Evolutionary conservation across 2,888 invertebrate genomes (phyloP).

Genomic region (Cenopis cana): DNA sequence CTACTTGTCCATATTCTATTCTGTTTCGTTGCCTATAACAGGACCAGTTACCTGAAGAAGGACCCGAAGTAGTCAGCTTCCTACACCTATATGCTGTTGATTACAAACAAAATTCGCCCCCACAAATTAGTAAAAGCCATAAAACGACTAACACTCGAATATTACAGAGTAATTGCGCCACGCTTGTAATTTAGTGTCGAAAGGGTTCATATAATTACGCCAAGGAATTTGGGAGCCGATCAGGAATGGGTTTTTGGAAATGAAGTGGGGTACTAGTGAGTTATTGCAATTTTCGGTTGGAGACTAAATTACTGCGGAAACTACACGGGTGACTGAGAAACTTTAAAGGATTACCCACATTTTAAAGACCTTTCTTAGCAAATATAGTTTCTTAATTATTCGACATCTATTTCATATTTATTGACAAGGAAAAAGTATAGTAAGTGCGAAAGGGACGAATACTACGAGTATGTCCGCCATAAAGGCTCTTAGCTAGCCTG

Average conservation of each 20-base stretch:
- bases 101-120: slow-evolving; percentile 51
- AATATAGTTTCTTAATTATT: no score
- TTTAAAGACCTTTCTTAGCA: neutral
- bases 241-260: slow-evolving; percentile 60
- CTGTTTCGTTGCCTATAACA: neutral
- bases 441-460: no score
- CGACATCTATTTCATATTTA: no score
- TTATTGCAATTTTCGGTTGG: slow-evolving; percentile 29
- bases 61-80: neutral
- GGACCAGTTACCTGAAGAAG: no score
- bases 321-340: neutral
- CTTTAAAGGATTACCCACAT: neutral
- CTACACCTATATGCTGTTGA: slow-evolving; percentile 6
- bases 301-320: slow-evolving; percentile 19
- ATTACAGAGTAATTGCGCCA: slow-evolving; percentile 62
- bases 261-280: slow-evolving; percentile 45
- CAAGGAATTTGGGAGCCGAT: slow-evolving; percentile 62
- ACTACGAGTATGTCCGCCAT: no score
- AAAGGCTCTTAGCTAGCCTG: no score
- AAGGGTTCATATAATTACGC: slow-evolving; percentile 66
- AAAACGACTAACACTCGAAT: slow-evolving; percentile 60
- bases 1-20: no score
- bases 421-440: no score
- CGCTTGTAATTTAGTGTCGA: slow-evolving; percentile 60
- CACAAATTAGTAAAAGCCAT: slow-evolving; percentile 59